phyloP scores from a whole-genome alignment of 2,888 invertebrate genomes.

The Polydrusus pterygomalis region DNA sequence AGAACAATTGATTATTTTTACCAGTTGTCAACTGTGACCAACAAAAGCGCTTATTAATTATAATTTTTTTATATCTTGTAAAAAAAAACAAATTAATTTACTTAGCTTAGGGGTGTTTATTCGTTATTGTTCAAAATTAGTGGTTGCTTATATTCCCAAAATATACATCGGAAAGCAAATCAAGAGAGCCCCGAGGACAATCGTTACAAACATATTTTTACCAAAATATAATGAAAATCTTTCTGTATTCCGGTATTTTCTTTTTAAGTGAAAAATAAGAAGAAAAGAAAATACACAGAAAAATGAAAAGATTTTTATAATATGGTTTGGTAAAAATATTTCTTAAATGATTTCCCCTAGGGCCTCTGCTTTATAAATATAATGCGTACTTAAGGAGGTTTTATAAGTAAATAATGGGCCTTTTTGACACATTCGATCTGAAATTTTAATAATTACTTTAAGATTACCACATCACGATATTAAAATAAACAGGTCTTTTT shows the following conservation, averaged over 20 bases:
- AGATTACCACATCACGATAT: too few species aligned
- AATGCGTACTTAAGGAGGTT: neutral
- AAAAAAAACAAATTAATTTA: neutral
- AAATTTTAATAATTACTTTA: slow-evolving; percentile 4
- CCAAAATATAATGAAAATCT: slow-evolving; percentile 15
- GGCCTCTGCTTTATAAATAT: slow-evolving; percentile 7
- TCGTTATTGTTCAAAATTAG: neutral
- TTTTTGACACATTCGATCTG: neutral
- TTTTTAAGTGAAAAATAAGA: slow-evolving; percentile 15
- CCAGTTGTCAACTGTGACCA: too few species aligned
- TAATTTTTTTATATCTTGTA: neutral
- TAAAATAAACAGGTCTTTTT: too few species aligned
- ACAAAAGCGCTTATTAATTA: neutral
- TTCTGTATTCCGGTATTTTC: slow-evolving; percentile 5
- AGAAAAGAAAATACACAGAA: slow-evolving; percentile 16
- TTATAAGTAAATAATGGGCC: slow-evolving; percentile 5
- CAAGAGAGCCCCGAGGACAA: slow-evolving; percentile 1
- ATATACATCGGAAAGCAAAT: slow-evolving; percentile 9
- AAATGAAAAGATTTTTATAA: slow-evolving; percentile 17
- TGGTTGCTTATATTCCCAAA: neutral
- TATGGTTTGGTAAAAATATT: slow-evolving; percentile 14
- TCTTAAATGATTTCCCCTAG: slow-evolving; percentile 18
- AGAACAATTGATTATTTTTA: too few species aligned
- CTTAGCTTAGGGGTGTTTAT: neutral
- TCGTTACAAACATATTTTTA: slow-evolving; percentile 5